Evolutionary conservation across 2,888 invertebrate species (phyloP), one percentile per base, ranked within the genome.

Genomic region (Caenorhabditis zanzibari): DNA sequence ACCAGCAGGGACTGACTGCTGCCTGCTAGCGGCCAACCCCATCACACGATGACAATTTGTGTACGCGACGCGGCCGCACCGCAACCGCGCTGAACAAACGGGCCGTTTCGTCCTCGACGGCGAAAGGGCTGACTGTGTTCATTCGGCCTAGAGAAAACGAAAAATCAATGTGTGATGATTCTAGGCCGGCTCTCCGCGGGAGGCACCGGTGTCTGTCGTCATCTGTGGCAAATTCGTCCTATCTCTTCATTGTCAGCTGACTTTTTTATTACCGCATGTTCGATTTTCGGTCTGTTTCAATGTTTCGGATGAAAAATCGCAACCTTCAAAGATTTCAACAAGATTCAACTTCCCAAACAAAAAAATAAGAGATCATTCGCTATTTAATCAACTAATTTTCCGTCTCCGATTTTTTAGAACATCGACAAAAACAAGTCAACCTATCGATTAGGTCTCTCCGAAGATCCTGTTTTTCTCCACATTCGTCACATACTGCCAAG

Each of bases 41-140:
- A 68, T 63, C 69, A 75, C 74, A 81, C 75, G 81, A 81, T 81
- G 81, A 81, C 81, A 81, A 81, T 81, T 81, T 71, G 81, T 63
- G 69, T 71, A 74, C 74, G 74, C 81, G 81, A 69, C 74, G 74
- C 75, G 81, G 47, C 68, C 81, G 81, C 81, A 69, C 24, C 81
- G 81, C 75, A 19, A 61, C 69, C 56, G 28, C 54, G 22, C 44
- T 71, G 75, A 81, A 75, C 80, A 79, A 79, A 79, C 79, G 79
- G 63, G 63, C 59, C 59, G n/a, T n/a, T 47, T 47, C 66, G 38
- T 54, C 38, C 38, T 63, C 28, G 59, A 14, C n/a, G 59, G 54
- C 47, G 35, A 41, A 38, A 59, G 19, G 69, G 61, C 58, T 32
- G 61, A 22, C 3, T 38, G 12, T 54, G 54, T 54, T 54, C 54